phyloP scores from a whole-genome alignment of 2,113 vertebrate species.

The Atherinomorus stipes region DNA sequence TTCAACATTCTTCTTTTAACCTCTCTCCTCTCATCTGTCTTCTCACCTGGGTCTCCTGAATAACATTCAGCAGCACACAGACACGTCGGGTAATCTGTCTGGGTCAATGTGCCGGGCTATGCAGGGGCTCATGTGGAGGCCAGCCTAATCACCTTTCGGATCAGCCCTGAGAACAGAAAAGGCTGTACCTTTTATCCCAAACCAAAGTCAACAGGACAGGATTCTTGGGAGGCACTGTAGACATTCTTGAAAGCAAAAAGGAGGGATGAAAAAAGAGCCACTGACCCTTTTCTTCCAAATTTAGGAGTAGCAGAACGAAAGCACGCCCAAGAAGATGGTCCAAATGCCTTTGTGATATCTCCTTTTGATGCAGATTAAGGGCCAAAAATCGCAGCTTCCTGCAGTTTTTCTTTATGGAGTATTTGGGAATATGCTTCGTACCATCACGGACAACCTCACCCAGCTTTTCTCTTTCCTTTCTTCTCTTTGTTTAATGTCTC shows the following conservation, averaged over 20 bases:
- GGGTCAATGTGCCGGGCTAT: constrained; percentile 60
- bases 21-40: constrained; percentile 48
- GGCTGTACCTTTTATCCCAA: constrained; percentile 81
- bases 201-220: constrained; percentile 84
- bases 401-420: not conserved
- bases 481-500: constrained; percentile 19
- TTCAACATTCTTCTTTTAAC: constrained; percentile 50
- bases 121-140: constrained; percentile 76
- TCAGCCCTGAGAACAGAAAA: constrained; percentile 78
- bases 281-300: constrained; percentile 57
- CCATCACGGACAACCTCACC: not conserved
- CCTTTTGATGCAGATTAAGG: constrained; percentile 6
- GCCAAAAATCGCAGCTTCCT: not conserved
- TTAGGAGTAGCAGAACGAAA: constrained; percentile 55
- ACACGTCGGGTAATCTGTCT: constrained; percentile 71
- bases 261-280: constrained; percentile 59
- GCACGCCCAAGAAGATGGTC: constrained; percentile 2
- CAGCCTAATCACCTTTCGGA: constrained; percentile 81
- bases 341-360: not conserved
- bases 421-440: not conserved
- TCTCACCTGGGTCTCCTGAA: constrained; percentile 46
- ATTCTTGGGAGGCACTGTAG: constrained; percentile 83
- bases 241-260: constrained; percentile 82
- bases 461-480: not conserved
- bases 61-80: constrained; percentile 59